These are phyloP conservation scores for Morpho deidamia DNA, from an alignment of 2,888 invertebrate genomes.

Conservation along the genomic window DNA sequence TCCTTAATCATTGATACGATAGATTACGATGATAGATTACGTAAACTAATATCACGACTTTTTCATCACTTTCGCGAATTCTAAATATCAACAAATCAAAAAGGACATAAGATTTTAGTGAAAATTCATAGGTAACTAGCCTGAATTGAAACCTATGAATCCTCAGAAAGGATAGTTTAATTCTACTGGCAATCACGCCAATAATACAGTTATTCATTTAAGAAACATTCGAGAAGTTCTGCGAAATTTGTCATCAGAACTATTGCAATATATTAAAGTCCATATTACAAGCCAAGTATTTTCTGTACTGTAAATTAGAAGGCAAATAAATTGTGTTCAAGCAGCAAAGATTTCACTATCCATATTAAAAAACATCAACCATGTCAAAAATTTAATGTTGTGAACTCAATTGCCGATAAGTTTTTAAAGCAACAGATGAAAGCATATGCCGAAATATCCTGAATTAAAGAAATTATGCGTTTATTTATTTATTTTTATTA, in stretches of 20 bases:
- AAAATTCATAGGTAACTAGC: no score
- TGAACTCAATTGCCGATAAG: not conserved
- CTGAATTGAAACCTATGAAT: no score
- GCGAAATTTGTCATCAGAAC: not conserved
- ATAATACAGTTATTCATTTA: no score
- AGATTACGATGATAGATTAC: no score
- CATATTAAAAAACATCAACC: conserved; percentile 12
- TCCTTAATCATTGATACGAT: no score
- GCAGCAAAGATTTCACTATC: conserved; percentile 1
- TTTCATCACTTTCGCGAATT: no score
- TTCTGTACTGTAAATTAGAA: conserved; percentile 3
- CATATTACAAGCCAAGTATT: conserved; percentile 2
- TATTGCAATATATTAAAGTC: conserved; percentile 9
- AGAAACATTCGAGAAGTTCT: not conserved
- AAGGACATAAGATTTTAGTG: no score
- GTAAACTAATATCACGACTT: no score
- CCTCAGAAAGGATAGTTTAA: not conserved
- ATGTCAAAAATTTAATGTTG: conserved; percentile 6
- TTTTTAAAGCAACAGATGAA: not conserved
- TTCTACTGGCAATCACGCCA: not conserved
- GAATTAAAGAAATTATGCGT: no score
- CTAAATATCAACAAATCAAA: no score
- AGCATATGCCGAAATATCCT: no score
- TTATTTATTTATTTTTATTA: no score
- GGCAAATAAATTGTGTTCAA: conserved; percentile 8